Evolutionary conservation across 2,888 invertebrate species (phyloP), one percentile per base, ranked within the genome.

Genomic region (Amiota communis): DNA sequence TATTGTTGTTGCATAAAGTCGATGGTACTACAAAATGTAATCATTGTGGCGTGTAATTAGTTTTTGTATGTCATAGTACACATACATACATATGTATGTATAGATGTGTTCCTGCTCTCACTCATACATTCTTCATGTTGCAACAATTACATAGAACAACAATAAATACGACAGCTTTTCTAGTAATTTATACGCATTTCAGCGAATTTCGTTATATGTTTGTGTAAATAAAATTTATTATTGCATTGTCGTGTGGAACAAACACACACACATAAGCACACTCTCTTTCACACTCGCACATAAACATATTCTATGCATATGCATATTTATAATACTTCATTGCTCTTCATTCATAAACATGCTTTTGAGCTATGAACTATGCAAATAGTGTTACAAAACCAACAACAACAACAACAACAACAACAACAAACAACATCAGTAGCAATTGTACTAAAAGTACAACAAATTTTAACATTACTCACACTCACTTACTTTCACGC

Each of bases 31-130:
- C 78, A 83, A 82, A 82, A 83, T 85, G 78, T 80, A 83, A 84
- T 81, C 84, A 82, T 85, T 83, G 83, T 82, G 85, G 84, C 85
- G 79, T 85, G 80, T 85, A 83, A 83, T 83, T 83, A 83, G 83
- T 84, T 84, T 85, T 81, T 82, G 77, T 81, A 75, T 78, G 75
- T 59, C 53, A 74, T 59, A 49, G 56, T 68, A 67, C 13, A 53
- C 63, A 59, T 57, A 23, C 56, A 51, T 63, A 51, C 15, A 23
- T 72, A 74, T 59, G 68, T 72, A 69, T 70, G 72, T 57, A 46
- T 75, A 20, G 51, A 49, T n/a, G n/a, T 2, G 23, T 71, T 57
- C 56, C 48, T n/a, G n/a, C 53, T 8, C 53, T n/a, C 53, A 51
- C 53, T n/a, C 53, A 6, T 8, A 51, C 53, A 51, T n/a, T 36